Percentiles rank a stretch among this genome's conserved stretches.
phyloP scores from a whole-genome alignment of 2,888 invertebrate species.

The Nowickia ferox region DNA sequence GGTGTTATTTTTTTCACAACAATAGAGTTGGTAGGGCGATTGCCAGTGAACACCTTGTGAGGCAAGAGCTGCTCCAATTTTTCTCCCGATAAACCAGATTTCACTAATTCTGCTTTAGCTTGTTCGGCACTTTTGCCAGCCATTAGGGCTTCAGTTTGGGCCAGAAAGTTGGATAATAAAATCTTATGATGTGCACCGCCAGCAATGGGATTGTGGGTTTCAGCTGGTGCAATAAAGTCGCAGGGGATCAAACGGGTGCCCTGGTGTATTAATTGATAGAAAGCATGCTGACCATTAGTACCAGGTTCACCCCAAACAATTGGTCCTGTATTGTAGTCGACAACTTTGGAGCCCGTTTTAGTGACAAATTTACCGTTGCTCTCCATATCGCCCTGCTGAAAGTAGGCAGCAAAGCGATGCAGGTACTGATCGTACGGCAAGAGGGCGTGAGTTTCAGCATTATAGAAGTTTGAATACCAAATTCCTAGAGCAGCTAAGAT shows the following conservation, averaged over 20 bases:
- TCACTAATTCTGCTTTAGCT: conserved; percentile 90
- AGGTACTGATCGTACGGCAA: conserved; percentile 99
- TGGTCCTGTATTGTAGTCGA: conserved; percentile 82
- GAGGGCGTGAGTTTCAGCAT: conserved; percentile 97
- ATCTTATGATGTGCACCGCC: conserved; percentile 96
- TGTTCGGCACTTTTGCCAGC: conserved; percentile 86
- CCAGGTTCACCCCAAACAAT: conserved; percentile 94
- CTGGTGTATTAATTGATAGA: conserved; percentile 99
- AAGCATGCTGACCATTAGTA: conserved; percentile 99
- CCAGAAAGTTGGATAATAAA: conserved; percentile 97
- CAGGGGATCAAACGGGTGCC: conserved; percentile 92
- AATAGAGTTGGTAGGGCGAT: conserved; percentile 98
- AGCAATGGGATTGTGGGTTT: conserved; percentile 93
- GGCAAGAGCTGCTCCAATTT: conserved; percentile 92
- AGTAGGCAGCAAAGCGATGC: conserved; percentile 99
- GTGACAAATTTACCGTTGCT: conserved; percentile 98
- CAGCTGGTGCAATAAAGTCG: conserved; percentile 97
- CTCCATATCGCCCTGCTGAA: conserved; percentile 99
- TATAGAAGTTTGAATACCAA: conserved; percentile 98
- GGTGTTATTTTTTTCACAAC: conserved; percentile 95
- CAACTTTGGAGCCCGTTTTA: conserved; percentile 85
- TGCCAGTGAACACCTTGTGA: conserved; percentile 98
- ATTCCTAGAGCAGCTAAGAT: conserved; percentile 95
- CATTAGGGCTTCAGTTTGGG: conserved; percentile 99
- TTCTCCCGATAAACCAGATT: conserved; percentile 89